Evolutionary conservation across 2,797 vertebrate species (phyloP).

Genomic region (Sebastes steindachneri): DNA sequence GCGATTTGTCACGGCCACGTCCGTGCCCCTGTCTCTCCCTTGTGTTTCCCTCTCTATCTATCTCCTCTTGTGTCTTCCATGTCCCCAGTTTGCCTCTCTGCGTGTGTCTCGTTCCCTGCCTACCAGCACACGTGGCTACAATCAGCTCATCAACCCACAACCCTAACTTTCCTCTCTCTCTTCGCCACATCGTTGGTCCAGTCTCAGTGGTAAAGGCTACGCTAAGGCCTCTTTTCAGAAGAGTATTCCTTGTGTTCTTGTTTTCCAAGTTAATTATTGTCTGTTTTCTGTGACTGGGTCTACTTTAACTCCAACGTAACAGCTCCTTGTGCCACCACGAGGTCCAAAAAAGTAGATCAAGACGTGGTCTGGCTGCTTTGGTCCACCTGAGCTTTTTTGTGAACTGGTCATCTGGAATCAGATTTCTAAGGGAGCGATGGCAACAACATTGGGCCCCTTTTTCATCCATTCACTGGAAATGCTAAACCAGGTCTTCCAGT

Average conservation of each 20-base stretch:
- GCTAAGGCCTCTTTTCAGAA: neutral
- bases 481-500: neutral
- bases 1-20: neutral
- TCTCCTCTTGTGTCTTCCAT: neutral
- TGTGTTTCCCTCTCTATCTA: neutral
- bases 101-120: neutral
- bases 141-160: neutral
- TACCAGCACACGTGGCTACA: neutral
- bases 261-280: neutral
- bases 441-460: neutral
- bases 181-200: neutral
- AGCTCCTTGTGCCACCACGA: neutral
- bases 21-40: neutral
- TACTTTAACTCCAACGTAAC: neutral
- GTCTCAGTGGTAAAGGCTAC: neutral
- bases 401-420: neutral
- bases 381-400: neutral
- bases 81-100: neutral
- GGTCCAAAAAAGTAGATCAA: neutral
- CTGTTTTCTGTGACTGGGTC: neutral
- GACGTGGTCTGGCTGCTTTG: neutral
- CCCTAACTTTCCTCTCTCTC: neutral
- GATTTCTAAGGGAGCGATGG: neutral
- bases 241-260: neutral
- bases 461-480: constrained; percentile 4